Evolutionary conservation across 1,140 invertebrate species (phyloP).

Genomic region (Brachionus paranguensis): DNA sequence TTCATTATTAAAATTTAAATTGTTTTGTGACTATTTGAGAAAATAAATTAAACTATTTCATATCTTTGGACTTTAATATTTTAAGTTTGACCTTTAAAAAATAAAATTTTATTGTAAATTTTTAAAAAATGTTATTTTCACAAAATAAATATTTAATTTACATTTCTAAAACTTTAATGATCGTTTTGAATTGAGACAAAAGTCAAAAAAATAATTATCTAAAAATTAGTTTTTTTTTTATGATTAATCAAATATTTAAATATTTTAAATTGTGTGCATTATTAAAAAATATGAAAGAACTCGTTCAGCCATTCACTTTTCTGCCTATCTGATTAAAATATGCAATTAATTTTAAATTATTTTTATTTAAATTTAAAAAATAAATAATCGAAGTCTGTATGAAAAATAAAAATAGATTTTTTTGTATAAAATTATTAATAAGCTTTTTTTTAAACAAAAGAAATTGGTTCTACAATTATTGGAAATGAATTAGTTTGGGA

Average conservation of each 20-base stretch:
- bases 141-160: no score
- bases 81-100: no score
- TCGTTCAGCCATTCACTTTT: not conserved
- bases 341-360: not conserved
- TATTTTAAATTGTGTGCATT: not conserved
- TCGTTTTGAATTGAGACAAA: no score
- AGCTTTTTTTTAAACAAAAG: not conserved
- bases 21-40: no score
- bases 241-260: not conserved
- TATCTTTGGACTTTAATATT: no score
- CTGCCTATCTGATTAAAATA: not conserved
- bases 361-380: not conserved
- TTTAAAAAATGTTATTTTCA: no score
- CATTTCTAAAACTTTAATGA: no score
- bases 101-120: no score
- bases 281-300: not conserved
- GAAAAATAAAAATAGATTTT: not conserved
- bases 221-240: not conserved
- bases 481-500: not conserved
- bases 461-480: not conserved
- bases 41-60: no score
- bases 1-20: no score
- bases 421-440: not conserved
- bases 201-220: no score
- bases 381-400: not conserved